These are phyloP conservation scores for Tapera naevia DNA, from an alignment of 2,797 vertebrate species.

Conservation along the genomic window DNA sequence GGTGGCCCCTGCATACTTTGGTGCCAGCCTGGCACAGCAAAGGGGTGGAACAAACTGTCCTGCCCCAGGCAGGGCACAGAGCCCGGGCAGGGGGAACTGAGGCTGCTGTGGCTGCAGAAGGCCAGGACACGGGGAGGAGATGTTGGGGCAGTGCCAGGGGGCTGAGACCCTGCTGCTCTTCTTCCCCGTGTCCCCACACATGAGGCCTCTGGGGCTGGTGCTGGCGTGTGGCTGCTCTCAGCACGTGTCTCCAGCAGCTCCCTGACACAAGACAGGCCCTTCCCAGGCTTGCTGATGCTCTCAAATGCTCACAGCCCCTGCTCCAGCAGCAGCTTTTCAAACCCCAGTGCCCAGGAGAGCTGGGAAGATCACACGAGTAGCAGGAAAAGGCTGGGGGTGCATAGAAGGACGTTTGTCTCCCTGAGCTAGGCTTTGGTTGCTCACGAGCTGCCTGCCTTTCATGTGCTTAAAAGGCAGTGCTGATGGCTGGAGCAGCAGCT, in stretches of 20 bases:
- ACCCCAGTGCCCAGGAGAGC: neutral
- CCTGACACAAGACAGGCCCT: no score
- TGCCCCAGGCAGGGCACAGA: neutral
- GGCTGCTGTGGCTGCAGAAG: neutral
- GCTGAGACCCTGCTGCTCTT: neutral
- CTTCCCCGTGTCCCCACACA: fast-evolving
- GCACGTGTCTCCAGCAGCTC: neutral
- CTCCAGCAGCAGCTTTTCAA: neutral
- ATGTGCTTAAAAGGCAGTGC: neutral
- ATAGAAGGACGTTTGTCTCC: neutral
- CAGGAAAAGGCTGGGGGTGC: neutral
- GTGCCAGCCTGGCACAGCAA: neutral
- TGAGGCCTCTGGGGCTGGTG: fast-evolving
- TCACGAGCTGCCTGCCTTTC: neutral
- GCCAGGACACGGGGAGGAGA: neutral
- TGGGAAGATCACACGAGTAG: neutral
- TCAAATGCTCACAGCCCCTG: fast-evolving
- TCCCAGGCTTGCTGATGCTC: neutral
- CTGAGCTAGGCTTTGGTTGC: neutral
- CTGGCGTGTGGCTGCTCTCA: fast-evolving
- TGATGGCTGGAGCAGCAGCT: neutral
- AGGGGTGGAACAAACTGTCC: neutral
- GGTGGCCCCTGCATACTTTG: neutral
- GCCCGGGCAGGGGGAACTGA: fast-evolving
- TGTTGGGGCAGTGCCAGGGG: fast-evolving